Conservation (phyloP, 2,888 invertebrate species). For the Tenthredo mesomela region DNA sequence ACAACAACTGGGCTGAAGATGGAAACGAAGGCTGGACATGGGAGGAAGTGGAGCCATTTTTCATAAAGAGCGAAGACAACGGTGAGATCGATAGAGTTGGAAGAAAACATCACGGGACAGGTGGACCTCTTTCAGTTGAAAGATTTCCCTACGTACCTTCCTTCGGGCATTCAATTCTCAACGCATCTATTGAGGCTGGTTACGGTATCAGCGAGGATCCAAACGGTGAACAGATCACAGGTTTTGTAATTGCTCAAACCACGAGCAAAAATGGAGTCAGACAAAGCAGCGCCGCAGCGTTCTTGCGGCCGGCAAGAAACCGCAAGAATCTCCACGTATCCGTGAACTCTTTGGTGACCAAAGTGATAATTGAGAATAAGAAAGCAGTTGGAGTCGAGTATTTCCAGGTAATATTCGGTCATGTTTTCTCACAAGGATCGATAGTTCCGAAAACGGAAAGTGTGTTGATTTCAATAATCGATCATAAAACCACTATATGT, state of each 20-base stretch:
- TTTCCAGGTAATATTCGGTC: slow-evolving; percentile 67
- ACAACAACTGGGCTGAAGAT: slow-evolving; percentile 84
- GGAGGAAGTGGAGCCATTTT: slow-evolving; percentile 83
- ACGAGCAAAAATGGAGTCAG: slow-evolving; percentile 83
- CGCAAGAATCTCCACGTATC: slow-evolving; percentile 83
- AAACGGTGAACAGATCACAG: slow-evolving; percentile 83
- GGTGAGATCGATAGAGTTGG: slow-evolving; percentile 78
- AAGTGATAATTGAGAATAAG: slow-evolving; percentile 79
- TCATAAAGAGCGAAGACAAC: slow-evolving; percentile 85
- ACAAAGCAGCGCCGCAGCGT: slow-evolving; percentile 82
- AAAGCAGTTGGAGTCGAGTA: slow-evolving; percentile 82
- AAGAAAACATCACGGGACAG: no score
- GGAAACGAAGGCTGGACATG: neutral
- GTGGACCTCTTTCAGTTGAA: slow-evolving; percentile 82
- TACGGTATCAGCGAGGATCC: slow-evolving; percentile 83
- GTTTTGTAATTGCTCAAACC: slow-evolving; percentile 86
- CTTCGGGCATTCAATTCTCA: slow-evolving; percentile 82
- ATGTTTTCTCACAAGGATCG: no score
- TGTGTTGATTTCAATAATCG: no score
- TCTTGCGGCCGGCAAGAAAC: slow-evolving; percentile 80
- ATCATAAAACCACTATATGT: neutral
- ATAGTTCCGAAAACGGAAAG: no score
- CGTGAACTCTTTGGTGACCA: slow-evolving; percentile 82
- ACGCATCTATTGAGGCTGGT: slow-evolving; percentile 82
- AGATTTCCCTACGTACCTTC: slow-evolving; percentile 84